Percentiles rank a stretch among this genome's conserved stretches.
These are phyloP conservation scores for Hippocampus mohnikei DNA, from an alignment of 2,113 vertebrate species.

Conservation along the genomic window DNA sequence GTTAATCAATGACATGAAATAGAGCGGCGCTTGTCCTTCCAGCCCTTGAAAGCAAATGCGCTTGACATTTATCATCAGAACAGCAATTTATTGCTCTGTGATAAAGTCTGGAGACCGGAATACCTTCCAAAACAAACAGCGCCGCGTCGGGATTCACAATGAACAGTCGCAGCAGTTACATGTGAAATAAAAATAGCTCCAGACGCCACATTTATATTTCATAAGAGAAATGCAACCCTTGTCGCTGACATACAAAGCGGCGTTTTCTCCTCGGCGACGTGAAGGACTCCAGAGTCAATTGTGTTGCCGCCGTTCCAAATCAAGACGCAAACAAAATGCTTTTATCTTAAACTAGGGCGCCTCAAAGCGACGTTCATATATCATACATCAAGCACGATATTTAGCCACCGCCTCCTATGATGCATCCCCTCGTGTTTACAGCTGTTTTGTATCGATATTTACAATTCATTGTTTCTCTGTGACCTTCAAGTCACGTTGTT, in stretches of 20 bases:
- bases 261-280: not conserved
- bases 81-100: slow-evolving; percentile 43
- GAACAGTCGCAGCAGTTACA: not conserved
- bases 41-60: slow-evolving; percentile 28
- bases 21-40: slow-evolving; percentile 45
- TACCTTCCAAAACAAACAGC: not conserved
- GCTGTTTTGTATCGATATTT: not conserved
- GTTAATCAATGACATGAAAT: slow-evolving; percentile 54
- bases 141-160: not conserved
- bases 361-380: slow-evolving; percentile 23
- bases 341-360: slow-evolving; percentile 62
- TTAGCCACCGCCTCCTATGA: not conserved
- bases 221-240: slow-evolving; percentile 1
- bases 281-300: not conserved
- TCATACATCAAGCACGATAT: not conserved
- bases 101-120: slow-evolving; percentile 23
- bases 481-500: not conserved
- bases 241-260: slow-evolving; percentile 1
- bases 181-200: slow-evolving; percentile 10
- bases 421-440: not conserved
- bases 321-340: slow-evolving; percentile 37
- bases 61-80: slow-evolving; percentile 53
- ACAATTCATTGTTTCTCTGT: not conserved
- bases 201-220: not conserved
- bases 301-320: slow-evolving; percentile 34